Base-by-base conservation (phyloP, 2,888 invertebrate genomes). In the Catonia carolina region DNA sequence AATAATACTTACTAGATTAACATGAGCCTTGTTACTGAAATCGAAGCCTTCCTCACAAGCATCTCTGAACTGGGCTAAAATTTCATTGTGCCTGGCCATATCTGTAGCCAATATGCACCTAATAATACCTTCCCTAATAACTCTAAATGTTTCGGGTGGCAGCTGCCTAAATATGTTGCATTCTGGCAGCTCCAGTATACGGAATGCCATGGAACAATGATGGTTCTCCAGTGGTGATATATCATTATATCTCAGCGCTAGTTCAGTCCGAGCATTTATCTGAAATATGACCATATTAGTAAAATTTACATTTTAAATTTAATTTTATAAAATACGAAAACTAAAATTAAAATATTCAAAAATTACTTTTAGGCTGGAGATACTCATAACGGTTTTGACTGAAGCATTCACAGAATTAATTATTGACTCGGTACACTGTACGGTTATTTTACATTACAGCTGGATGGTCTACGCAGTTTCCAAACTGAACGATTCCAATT, bases 191-290 rank as follows among this genome's bases (percentile, higher is more conserved):
- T 86, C 86, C 64, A 89, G 76, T 64, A 89, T 81, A 60, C 86
- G 82, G 73, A 89, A 89, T 45, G 89, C 85, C 65, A 89, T 86
- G 61, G 88, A 88, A 73, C 89, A 89, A 70, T 89, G 89, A 72
- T 89, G 89, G 73, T 89, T 89, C 73, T 89, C 89, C 69, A 89
- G 73, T 2, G 89, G 89, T 53, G 88, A 89, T 69, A 89, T 88
- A 75, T 89, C 89, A 73, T 89, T 89, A 75, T 89, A 89, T 59
- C 89, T 80, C 63, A 89, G 78, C 27, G 89, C 89, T 68, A 89
- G 74, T 70, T 89, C 89, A 41, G 89, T 89, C 68, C 85, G 80
- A 45, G 89, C 89, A 71, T 89, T 89, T 69, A 89, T 89, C 73
- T 78, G 74, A 45, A 71, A 72, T 53, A 57, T 6, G 53, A 42